These are phyloP conservation scores for Apis dorsata DNA, from an alignment of 1,140 invertebrate species.

Conservation along the genomic window DNA sequence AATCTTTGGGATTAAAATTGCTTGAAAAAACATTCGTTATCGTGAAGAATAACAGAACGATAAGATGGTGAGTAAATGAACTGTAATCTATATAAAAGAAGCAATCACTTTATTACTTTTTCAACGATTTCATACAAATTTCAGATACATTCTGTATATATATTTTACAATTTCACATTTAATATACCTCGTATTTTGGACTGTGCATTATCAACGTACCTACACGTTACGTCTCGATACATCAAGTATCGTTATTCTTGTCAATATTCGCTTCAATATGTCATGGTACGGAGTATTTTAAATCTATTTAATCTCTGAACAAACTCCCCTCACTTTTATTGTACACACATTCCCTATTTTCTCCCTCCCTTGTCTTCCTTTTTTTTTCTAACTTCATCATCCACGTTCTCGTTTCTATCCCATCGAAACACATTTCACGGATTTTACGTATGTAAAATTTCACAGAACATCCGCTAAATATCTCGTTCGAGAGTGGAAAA, in stretches of 20 bases:
- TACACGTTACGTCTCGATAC: slow-evolving; percentile 4
- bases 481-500: background rate
- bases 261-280: slow-evolving; percentile 23
- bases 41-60: too few species aligned
- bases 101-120: slow-evolving; percentile 61
- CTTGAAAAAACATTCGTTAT: too few species aligned
- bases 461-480: background rate
- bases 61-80: too few species aligned
- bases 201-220: slow-evolving; percentile 19
- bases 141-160: slow-evolving; percentile 39
- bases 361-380: background rate
- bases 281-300: slow-evolving; percentile 57
- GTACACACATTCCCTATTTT: background rate
- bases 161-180: slow-evolving; percentile 56
- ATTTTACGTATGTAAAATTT: background rate
- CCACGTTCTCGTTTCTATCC: too few species aligned
- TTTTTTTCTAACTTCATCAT: background rate
- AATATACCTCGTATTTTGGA: slow-evolving; percentile 49
- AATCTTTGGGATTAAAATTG: too few species aligned
- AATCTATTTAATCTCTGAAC: slow-evolving; percentile 49
- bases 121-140: slow-evolving; percentile 63
- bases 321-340: slow-evolving; percentile 27
- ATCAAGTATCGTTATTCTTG: slow-evolving; percentile 12
- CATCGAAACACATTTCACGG: background rate
- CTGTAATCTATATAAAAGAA: slow-evolving; percentile 29